Evolutionary conservation across 2,113 vertebrate species (phyloP), one percentile per base, ranked within the genome.

Genomic region (Elachura formosa): DNA sequence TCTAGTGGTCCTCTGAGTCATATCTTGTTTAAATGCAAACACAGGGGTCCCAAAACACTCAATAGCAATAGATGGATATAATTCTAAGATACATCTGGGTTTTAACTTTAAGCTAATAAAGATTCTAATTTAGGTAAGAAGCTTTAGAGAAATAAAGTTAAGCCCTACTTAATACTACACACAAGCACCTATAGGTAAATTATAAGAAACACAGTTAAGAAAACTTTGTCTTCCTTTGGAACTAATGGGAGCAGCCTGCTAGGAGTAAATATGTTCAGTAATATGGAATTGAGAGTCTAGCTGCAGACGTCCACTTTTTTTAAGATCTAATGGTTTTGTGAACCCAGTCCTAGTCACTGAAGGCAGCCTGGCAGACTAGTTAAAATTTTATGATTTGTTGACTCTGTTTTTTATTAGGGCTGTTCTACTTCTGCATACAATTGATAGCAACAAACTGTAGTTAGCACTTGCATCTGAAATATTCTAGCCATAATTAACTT

Each of bases 371-470:
- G 34, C 46, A 45, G 33, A 55, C 34, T 52, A 36, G 14, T 84
- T 46, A 82, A 82, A 67, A 29, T 78, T 49, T 87, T 71, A 61
- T 77, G 14, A 66, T 84, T 82, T 87, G 36, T 71, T 85, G 68
- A 33, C 49, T 69, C 4, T 48, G 1, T 43, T 64, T 90, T 74
- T 87, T 87, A 23, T 90, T 89, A 41, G 49, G 66, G 33, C 34
- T 38, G 2, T 72, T n/a, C 12, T 72, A 11, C 36, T 90, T 76
- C 71, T 0, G 0, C 33, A 11, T 72, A 11, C 11, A 55, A 22
- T 56, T 85, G 22, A 22, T 2, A 76, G 48, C 33, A 79, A 20
- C 9, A 33, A 93, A 69, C 19, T 17, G 11, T 51, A 62, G 49
- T 49, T 80, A 80, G 40, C 41, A 31, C 40, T 93, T 84, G 24